Percentiles rank a stretch among this genome's conserved stretches.
Conservation (phyloP, 1,140 invertebrate genomes). For the Drosophila eugracilis region DNA sequence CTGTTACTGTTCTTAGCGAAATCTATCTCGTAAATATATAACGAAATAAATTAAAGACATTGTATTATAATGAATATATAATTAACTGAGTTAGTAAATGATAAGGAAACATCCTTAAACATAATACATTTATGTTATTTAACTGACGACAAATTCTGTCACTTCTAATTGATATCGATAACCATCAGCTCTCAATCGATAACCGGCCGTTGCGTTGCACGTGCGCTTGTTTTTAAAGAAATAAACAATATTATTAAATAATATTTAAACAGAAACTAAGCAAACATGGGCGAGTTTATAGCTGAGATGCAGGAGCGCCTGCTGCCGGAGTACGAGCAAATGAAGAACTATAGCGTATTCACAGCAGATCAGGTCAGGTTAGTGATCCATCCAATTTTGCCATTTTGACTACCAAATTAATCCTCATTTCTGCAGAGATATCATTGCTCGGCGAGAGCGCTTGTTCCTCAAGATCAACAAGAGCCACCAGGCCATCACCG, state of each 20-base stretch:
- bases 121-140: no score
- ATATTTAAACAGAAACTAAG: not conserved
- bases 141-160: no score
- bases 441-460: constrained; percentile 61
- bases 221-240: constrained; percentile 38
- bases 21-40: no score
- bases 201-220: constrained; percentile 21
- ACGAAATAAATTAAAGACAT: no score
- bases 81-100: no score
- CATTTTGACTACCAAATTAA: not conserved
- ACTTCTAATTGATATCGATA: constrained; percentile 1
- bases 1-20: no score
- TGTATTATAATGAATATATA: no score
- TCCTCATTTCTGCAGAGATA: constrained; percentile 47
- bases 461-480: constrained; percentile 62
- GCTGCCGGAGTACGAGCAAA: constrained; percentile 77
- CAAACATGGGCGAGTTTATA: constrained; percentile 69
- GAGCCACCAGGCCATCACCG: constrained; percentile 47
- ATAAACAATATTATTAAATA: constrained; percentile 37
- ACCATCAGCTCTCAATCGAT: constrained; percentile 6
- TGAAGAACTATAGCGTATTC: constrained; percentile 64
- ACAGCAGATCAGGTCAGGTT: constrained; percentile 74
- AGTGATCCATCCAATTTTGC: not conserved
- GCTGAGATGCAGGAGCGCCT: constrained; percentile 78
- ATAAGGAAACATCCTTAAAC: no score